phyloP scores from a whole-genome alignment of 1,140 invertebrate species.

The Caenorhabditis briggsae region DNA sequence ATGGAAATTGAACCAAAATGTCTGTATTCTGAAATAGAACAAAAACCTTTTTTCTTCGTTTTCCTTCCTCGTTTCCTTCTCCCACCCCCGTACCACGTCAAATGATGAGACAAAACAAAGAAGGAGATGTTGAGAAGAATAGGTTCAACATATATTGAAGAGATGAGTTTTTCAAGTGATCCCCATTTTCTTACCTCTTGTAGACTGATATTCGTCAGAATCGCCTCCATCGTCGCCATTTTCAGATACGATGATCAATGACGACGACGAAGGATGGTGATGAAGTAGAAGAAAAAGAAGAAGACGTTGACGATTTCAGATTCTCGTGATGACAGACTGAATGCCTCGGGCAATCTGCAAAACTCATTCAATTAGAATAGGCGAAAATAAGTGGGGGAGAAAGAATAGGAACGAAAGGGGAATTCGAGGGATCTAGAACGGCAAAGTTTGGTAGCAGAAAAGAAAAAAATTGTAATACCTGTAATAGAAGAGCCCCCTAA shows the following conservation, averaged over 20 bases:
- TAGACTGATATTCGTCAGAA: constrained; percentile 39
- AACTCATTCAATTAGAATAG: constrained; percentile 41
- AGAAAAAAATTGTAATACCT: too few relatives aligned
- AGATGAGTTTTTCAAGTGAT: constrained; percentile 48
- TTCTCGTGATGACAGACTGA: constrained; percentile 36
- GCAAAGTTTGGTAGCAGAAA: too few relatives aligned
- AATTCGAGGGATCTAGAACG: too few relatives aligned
- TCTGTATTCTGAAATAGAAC: neutral
- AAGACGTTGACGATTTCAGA: constrained; percentile 4
- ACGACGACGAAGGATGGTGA: constrained; percentile 9
- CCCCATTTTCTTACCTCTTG: constrained; percentile 12
- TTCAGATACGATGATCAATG: constrained; percentile 18
- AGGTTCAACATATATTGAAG: neutral
- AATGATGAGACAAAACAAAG: neutral
- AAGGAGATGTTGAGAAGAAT: neutral
- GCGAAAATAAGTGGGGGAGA: neutral
- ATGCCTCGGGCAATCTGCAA: constrained; percentile 49
- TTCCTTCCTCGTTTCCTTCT: neutral
- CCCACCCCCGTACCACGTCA: constrained; percentile 27
- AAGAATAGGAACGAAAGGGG: neutral
- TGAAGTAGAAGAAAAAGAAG: neutral
- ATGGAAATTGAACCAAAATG: neutral
- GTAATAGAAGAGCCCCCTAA: too few relatives aligned
- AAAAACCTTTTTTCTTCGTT: neutral
- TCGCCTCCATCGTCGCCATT: constrained; percentile 35